Evolutionary conservation across 35 echinoderm and acorn worm genomes (phyloP), one percentile per base, ranked within the genome.

Genomic region (Stichopus chloronotus): DNA sequence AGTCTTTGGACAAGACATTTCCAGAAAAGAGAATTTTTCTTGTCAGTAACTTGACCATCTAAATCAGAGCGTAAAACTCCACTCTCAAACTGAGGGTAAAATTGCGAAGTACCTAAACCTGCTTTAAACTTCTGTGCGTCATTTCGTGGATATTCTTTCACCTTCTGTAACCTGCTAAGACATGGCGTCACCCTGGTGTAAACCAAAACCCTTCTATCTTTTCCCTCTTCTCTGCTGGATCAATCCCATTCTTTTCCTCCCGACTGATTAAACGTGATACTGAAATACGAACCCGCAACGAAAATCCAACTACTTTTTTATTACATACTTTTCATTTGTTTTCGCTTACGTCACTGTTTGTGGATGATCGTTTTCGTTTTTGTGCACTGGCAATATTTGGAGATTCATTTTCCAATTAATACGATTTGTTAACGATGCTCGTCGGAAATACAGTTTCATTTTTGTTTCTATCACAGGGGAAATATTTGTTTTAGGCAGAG

Each of bases 161-260:
- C 82, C 82, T 58, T 58, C 10, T 20, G 55, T 85, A 85, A 85
- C 82, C 55, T 58, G 52, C 82, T 57, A 6, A 55, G 82, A 85
- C 55, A 8, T 85, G 82, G 82, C 82, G 82, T 85, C 82, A 85
- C 82, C 55, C 82, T 53, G 82, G 8, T 58, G 82, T 85, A 85
- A 85, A 56, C 16, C 57, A 23, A 85, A 58, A 85, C 55, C 14
- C 53, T 57, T 23, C n/a, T 17, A 85, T 85, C 55, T 56, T 9
- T 20, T 58, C 58, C 55, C 53, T 9, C n/a, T 58, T 58, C 58
- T 58, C 58, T 23, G 69, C 69, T 19, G 12, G 20, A 74, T 74
- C 69, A 20, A 20, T 74, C 19, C 17, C 13, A 20, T n/a, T 21
- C 19, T 74, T 19, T 74, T 74, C 59, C 69, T 14, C 69, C 17